phyloP scores from a whole-genome alignment of 2,113 vertebrate species.

The Benitochromis conjunctus region DNA sequence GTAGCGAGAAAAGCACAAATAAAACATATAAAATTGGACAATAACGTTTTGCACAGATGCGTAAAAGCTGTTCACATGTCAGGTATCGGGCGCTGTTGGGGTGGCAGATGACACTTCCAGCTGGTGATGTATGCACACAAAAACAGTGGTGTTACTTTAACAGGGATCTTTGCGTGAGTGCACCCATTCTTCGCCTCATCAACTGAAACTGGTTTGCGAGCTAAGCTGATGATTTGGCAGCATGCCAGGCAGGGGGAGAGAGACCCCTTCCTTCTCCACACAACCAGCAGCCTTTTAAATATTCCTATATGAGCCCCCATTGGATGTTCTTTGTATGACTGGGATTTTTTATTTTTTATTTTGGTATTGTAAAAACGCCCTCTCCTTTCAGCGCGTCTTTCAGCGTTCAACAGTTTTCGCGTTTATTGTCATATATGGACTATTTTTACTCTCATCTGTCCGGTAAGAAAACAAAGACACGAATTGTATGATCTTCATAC shows the following conservation, averaged over 20 bases:
- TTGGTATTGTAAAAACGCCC: background rate
- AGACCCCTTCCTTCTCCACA: background rate
- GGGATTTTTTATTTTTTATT: background rate
- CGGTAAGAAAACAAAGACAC: background rate
- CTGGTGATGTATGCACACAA: slow-evolving; percentile 23
- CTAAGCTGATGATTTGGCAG: slow-evolving; percentile 53
- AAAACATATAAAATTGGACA: background rate
- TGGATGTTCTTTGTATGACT: background rate
- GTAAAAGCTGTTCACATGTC: background rate
- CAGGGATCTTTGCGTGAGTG: slow-evolving; percentile 39
- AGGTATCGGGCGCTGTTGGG: slow-evolving; percentile 1
- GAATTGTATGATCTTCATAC: background rate
- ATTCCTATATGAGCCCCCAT: background rate
- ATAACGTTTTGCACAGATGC: background rate
- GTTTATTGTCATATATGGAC: background rate
- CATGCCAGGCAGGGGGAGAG: slow-evolving; percentile 5
- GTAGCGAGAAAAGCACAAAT: background rate
- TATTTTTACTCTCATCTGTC: background rate
- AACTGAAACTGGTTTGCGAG: slow-evolving; percentile 30
- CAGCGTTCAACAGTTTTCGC: background rate
- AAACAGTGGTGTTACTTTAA: slow-evolving; percentile 54
- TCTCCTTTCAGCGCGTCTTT: background rate
- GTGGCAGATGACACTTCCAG: slow-evolving; percentile 29
- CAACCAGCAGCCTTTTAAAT: slow-evolving; percentile 8
- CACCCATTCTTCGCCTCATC: slow-evolving; percentile 41